Conservation (phyloP, 1,140 invertebrate species). For the Heliconius hewitsoni region DNA sequence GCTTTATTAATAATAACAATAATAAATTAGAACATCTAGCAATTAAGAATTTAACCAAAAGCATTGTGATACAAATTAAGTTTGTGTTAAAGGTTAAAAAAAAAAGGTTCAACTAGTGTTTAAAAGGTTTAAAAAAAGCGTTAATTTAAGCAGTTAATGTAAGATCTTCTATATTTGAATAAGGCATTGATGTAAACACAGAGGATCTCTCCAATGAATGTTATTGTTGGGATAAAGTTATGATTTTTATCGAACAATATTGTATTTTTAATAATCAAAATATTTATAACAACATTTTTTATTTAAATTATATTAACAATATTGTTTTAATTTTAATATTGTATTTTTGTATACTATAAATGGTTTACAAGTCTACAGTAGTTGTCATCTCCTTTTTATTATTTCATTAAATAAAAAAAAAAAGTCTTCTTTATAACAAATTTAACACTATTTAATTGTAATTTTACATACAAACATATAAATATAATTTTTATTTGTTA, state of each 20-base stretch:
- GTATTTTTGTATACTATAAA: background rate
- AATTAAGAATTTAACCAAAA: slow-evolving; percentile 29
- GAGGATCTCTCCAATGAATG: slow-evolving; percentile 2
- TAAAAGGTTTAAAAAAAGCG: background rate
- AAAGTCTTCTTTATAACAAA: background rate
- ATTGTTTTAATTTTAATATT: background rate
- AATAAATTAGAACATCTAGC: slow-evolving; percentile 53
- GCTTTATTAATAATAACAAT: slow-evolving; percentile 58
- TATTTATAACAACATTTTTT: background rate
- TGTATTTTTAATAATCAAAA: background rate
- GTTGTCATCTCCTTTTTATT: background rate
- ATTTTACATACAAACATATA: background rate
- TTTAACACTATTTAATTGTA: background rate
- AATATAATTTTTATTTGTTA: background rate
- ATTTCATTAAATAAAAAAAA: background rate
- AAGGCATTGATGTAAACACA: slow-evolving; percentile 10
- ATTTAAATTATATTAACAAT: background rate
- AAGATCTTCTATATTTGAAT: slow-evolving; percentile 5
- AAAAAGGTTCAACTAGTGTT: background rate
- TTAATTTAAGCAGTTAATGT: background rate
- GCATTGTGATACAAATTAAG: background rate
- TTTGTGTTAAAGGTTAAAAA: background rate
- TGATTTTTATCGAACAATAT: background rate
- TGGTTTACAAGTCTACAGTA: background rate
- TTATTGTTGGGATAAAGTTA: background rate